A percentile compares a stretch with the other conserved stretches of the same genome.
Conservation (phyloP, 2,888 invertebrate genomes). For the Podabrus alpinus region DNA sequence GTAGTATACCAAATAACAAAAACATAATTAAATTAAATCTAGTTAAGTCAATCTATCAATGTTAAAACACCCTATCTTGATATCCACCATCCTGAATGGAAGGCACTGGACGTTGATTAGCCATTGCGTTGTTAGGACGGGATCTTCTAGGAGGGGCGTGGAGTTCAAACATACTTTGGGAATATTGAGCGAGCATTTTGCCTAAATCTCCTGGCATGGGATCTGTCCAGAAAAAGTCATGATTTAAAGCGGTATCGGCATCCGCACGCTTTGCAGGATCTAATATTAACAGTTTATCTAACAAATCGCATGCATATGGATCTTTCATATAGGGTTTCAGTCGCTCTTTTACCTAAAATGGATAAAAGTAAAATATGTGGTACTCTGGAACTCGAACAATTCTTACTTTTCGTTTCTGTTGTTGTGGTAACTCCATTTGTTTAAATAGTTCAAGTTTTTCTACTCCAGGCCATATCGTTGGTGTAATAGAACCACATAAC, state of each 20-base stretch:
- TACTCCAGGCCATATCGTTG: slow-evolving; percentile 92
- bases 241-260: slow-evolving; percentile 91
- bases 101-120: slow-evolving; percentile 58
- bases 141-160: slow-evolving; percentile 76
- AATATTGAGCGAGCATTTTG: slow-evolving; percentile 90
- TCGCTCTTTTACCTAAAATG: slow-evolving; percentile 71
- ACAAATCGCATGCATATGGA: slow-evolving; percentile 86
- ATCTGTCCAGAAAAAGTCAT: slow-evolving; percentile 98
- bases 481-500: slow-evolving; percentile 93
- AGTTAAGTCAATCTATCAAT: background rate
- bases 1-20: background rate
- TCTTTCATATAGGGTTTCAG: slow-evolving; percentile 90
- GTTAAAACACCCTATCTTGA: slow-evolving; percentile 82
- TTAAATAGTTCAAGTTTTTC: slow-evolving; percentile 86
- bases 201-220: slow-evolving; percentile 92
- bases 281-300: slow-evolving; percentile 88
- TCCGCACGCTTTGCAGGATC: slow-evolving; percentile 90
- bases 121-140: slow-evolving; percentile 67
- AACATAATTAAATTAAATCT: background rate
- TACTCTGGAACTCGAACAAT: background rate
- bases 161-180: slow-evolving; percentile 94
- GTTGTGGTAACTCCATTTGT: slow-evolving; percentile 85
- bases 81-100: slow-evolving; percentile 76
- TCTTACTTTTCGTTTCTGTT: slow-evolving; percentile 78
- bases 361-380: background rate